Conservation (phyloP, 2,113 vertebrate species). For the Microtus oregoni region DNA sequence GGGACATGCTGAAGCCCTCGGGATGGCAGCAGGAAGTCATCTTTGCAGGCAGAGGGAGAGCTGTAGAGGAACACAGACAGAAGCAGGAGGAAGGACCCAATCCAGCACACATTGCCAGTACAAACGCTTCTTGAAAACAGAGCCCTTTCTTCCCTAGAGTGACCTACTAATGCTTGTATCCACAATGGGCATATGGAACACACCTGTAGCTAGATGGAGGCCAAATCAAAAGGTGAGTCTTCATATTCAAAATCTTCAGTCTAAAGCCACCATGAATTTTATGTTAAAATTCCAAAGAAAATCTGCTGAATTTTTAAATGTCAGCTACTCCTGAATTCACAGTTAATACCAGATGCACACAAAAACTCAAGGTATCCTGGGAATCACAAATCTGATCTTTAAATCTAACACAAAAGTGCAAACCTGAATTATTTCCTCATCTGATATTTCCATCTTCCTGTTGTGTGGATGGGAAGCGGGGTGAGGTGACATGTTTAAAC, state of each 20-base stretch:
- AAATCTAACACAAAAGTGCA: slow-evolving; percentile 3
- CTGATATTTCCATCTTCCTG: background rate
- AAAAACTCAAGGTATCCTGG: background rate
- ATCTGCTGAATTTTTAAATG: slow-evolving; percentile 34
- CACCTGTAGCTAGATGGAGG: background rate
- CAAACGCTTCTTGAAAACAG: background rate
- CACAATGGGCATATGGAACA: background rate
- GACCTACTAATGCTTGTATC: background rate
- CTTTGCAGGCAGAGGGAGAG: background rate
- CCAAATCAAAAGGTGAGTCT: background rate
- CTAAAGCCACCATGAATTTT: background rate
- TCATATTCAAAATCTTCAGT: background rate
- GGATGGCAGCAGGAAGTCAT: background rate
- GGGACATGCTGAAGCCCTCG: background rate
- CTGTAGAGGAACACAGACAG: too few species aligned
- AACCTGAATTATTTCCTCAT: slow-evolving; percentile 29
- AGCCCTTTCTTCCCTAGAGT: background rate
- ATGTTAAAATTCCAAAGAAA: slow-evolving; percentile 52
- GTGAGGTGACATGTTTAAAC: background rate
- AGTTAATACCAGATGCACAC: slow-evolving; percentile 28
- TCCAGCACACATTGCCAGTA: background rate
- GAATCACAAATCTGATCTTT: slow-evolving; percentile 34
- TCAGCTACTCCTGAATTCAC: slow-evolving; percentile 23
- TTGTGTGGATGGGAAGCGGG: background rate
- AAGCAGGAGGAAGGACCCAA: background rate